Evolutionary conservation across 1,140 invertebrate genomes (phyloP).

Genomic region (Choristoneura fumiferana): DNA sequence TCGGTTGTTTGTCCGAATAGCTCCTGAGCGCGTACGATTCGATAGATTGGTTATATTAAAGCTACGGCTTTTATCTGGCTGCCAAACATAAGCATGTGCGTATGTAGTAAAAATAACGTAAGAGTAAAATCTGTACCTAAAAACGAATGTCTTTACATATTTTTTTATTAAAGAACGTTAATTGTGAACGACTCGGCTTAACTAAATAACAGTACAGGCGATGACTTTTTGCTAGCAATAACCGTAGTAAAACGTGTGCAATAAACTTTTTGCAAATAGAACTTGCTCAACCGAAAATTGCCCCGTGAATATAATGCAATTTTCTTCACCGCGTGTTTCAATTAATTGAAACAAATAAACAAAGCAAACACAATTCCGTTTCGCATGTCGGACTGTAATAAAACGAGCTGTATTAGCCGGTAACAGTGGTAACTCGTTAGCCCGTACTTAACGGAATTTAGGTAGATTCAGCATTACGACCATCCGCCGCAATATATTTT

Average conservation of each 20-base stretch:
- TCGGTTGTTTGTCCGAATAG: background rate
- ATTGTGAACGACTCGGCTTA: too few relatives aligned
- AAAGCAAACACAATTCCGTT: conserved; percentile 11
- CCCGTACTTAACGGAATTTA: conserved; percentile 9
- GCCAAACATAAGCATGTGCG: too few relatives aligned
- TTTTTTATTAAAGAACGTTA: too few relatives aligned
- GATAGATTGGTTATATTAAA: too few relatives aligned
- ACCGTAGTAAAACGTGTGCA: background rate
- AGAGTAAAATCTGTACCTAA: too few relatives aligned
- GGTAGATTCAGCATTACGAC: background rate
- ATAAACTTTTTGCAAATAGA: background rate
- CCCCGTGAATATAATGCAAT: background rate
- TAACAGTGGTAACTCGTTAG: background rate
- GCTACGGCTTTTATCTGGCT: too few relatives aligned
- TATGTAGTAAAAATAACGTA: too few relatives aligned
- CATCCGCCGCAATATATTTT: too few relatives aligned
- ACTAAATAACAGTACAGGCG: too few relatives aligned
- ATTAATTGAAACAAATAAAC: conserved; percentile 10
- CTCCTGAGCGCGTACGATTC: background rate
- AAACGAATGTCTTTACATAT: too few relatives aligned
- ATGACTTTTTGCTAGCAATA: background rate
- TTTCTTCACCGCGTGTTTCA: conserved; percentile 11
- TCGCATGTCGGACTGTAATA: conserved; percentile 7
- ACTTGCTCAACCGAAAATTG: background rate
- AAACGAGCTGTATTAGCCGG: background rate